Conservation (phyloP, 2,113 vertebrate genomes). For the Oryzias javanicus region DNA sequence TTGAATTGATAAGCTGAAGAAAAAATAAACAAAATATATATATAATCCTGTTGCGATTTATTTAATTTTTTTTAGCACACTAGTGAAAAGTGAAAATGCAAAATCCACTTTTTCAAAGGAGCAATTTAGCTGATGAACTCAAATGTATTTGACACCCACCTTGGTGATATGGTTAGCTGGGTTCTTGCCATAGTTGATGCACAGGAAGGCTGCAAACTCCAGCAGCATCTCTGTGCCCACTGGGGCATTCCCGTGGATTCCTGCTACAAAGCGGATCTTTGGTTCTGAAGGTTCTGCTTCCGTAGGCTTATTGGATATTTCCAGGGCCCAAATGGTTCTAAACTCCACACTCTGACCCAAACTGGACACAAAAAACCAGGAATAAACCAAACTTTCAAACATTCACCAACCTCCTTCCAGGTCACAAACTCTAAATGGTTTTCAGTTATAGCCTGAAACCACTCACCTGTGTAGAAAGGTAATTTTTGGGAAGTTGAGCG, state of each 20-base stretch:
- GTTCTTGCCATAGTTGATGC: conserved; percentile 94
- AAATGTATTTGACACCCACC: conserved; percentile 64
- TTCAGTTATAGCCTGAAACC: background rate
- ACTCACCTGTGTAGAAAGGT: conserved; percentile 80
- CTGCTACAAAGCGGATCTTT: conserved; percentile 92
- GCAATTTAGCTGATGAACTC: background rate
- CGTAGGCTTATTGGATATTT: conserved; percentile 93
- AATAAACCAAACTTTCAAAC: background rate
- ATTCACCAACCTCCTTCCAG: background rate
- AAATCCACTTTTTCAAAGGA: background rate
- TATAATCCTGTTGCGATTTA: background rate
- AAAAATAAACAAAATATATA: background rate
- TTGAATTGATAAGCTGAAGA: conserved; percentile 87
- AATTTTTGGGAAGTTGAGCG: conserved; percentile 90
- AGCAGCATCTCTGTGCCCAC: conserved; percentile 94
- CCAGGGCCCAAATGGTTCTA: conserved; percentile 89
- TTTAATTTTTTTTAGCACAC: background rate
- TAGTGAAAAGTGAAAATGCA: background rate
- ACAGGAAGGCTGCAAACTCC: conserved; percentile 90
- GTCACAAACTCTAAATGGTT: background rate
- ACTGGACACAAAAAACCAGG: conserved; percentile 66
- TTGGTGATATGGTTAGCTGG: conserved; percentile 85
- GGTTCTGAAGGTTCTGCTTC: conserved; percentile 86
- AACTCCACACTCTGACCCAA: conserved; percentile 91
- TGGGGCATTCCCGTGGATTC: conserved; percentile 92